Base-by-base conservation (phyloP, 2,113 vertebrate genomes). In the Cygnus atratus region DNA sequence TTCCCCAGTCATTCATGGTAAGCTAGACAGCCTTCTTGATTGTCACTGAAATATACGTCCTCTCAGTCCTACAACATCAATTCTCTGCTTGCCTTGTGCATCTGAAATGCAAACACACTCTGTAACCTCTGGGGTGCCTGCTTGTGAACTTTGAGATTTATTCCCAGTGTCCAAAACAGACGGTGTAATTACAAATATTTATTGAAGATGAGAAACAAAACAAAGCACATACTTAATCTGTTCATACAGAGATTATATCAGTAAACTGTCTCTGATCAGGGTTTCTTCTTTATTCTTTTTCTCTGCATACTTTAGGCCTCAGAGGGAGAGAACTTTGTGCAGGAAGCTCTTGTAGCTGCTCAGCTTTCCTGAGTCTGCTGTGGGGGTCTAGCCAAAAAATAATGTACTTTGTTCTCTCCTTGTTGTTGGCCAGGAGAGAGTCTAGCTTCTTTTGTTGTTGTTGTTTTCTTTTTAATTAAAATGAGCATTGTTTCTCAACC, bases 71-170 rank as follows among this genome's bases (percentile, higher is more conserved):
- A 35, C 31, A 57, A 20, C 75, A 59, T 28, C n/a, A 50, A 0
- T 71, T 94, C 28, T 67, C 7, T 10, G 13, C 28, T 90, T 65
- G 19, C 41, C 18, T 52, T 26, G 29, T 63, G 41, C 19, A 5
- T 2, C 55, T 61, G 68, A 59, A 86, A n/a, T 0, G 7, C 33
- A 50, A 41, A 75, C 52, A 13, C 0, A 0, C 3, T 52, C 22
- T 37, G n/a, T 50, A 71, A 58, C 13, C 33, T 31, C 25, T 54
- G 37, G 33, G 8, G 4, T 76, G 24, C 29, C 41, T 70, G 3
- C 82, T 57, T 46, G 21, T 41, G 25, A 48, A 3, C 5, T 15
- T 29, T 58, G 41, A 81, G 46, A 11, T 59, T 44, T 43, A 67
- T 57, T 81, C 31, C 39, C 33, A 11, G 12, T 50, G 41, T 59